These are phyloP conservation scores for Epinephelus awoara DNA, from an alignment of 2,797 vertebrate species.

Conservation along the genomic window DNA sequence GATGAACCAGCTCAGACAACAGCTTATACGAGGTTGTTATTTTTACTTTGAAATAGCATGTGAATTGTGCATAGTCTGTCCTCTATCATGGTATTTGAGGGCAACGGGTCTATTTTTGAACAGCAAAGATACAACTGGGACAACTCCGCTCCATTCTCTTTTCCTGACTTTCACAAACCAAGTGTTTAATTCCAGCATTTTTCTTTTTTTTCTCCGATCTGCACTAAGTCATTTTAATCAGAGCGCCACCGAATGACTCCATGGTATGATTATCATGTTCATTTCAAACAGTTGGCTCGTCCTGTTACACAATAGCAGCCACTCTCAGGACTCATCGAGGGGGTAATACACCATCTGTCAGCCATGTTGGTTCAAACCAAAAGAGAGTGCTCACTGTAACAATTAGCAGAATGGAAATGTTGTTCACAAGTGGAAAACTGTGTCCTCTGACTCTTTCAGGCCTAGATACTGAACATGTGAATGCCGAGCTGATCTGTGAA, in stretches of 20 bases:
- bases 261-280: constrained; percentile 62
- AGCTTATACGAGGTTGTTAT: constrained; percentile 23
- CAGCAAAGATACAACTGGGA: constrained; percentile 71
- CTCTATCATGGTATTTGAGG: constrained; percentile 67
- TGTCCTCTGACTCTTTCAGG: constrained; percentile 41
- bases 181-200: constrained; percentile 48
- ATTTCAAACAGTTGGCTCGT: constrained; percentile 74
- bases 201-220: neutral
- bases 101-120: constrained; percentile 75
- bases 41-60: constrained; percentile 46
- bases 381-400: constrained; percentile 62
- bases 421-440: constrained; percentile 44
- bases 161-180: constrained; percentile 67
- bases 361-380: constrained; percentile 65
- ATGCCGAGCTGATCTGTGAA: constrained; percentile 23
- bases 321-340: constrained; percentile 65
- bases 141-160: constrained; percentile 57
- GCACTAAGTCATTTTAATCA: constrained; percentile 62
- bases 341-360: constrained; percentile 75
- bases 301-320: constrained; percentile 64
- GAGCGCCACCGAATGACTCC: constrained; percentile 46
- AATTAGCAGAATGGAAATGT: constrained; percentile 58
- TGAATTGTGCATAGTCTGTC: constrained; percentile 57
- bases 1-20: constrained; percentile 16
- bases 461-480: constrained; percentile 35